Evolutionary conservation across 1,140 invertebrate genomes (phyloP), one percentile per base, ranked within the genome.

Genomic region (Atta texana): DNA sequence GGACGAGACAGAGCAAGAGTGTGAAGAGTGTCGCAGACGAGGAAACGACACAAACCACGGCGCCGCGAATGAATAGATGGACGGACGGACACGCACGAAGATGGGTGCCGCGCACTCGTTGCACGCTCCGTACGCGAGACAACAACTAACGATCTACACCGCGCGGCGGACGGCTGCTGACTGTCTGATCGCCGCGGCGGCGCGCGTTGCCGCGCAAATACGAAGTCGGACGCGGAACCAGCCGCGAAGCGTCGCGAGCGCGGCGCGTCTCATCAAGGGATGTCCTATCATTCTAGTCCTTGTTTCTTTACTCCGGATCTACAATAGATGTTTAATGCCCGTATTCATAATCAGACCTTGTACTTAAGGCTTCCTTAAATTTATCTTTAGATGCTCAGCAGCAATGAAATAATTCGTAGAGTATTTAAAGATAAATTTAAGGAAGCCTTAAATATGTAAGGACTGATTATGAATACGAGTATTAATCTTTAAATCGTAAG

Each of bases 201-300:
- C 61, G 44, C 76, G 61, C 14, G 8, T 68, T 80, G n/a, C 77
- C 77, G 77, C 77, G 77, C 49, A 69, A 80, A 80, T 80, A 80
- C 4, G 63, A 80, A 80, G 77, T 14, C 24, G 1, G 28, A 28
- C 31, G 31, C 31, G 64, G 0, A 6, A 8, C 18, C 28, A 0
- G n/a, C 18, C 64, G 31, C 18, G 64, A 1, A 6, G 18, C 18
- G 31, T 12, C 61, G 76, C 24, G 31, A 18, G 28, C 51, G 16
- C 31, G 63, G 7, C 8, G 31, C 18, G 63, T 8, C 21, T 51
- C 14, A 10, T 51, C 49, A 10, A 74, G 51, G 53, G 18, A 44
- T 4, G 34, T 21, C 8, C 31, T n/a, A 18, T 51, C 49, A 6
- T 39, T 7, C 12, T 49, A 14, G 49, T 2, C 49, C 49, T 51